Conservation (phyloP, 2,113 vertebrate genomes). For the Catharus fuscescens region DNA sequence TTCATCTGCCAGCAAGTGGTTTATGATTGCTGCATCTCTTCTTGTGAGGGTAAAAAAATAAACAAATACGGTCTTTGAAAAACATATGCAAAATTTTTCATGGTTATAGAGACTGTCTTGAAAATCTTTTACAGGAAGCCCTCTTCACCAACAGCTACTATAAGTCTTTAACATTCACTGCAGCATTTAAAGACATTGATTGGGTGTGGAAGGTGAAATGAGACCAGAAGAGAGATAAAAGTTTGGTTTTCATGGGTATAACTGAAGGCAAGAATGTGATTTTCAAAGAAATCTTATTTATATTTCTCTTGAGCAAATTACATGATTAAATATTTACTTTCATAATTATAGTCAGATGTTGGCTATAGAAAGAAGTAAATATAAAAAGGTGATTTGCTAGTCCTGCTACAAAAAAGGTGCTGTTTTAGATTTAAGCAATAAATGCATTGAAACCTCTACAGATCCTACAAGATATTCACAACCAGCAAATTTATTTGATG, state of each 20-base stretch:
- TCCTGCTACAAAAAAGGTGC: conserved; percentile 50
- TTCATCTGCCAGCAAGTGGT: rapidly evolving
- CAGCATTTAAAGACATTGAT: background rate
- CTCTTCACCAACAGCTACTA: background rate
- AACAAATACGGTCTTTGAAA: background rate
- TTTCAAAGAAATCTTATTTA: conserved; percentile 38
- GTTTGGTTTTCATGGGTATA: background rate
- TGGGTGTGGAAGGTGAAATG: background rate
- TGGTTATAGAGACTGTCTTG: background rate
- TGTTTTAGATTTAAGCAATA: conserved; percentile 64
- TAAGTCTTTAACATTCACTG: background rate
- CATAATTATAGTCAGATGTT: conserved; percentile 66
- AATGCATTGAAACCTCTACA: conserved; percentile 63
- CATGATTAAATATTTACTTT: conserved; percentile 65
- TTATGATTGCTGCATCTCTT: background rate
- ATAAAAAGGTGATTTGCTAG: conserved; percentile 52
- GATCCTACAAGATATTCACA: conserved; percentile 59
- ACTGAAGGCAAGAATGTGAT: background rate
- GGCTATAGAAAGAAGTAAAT: conserved; percentile 38
- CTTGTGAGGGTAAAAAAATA: background rate
- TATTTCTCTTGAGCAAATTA: conserved; percentile 57
- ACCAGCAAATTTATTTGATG: conserved; percentile 77
- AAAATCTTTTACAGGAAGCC: background rate
- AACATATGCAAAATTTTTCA: background rate
- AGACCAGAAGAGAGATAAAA: background rate